Base-by-base conservation (phyloP, 1,140 invertebrate species). In the Conopomorpha cramerella region DNA sequence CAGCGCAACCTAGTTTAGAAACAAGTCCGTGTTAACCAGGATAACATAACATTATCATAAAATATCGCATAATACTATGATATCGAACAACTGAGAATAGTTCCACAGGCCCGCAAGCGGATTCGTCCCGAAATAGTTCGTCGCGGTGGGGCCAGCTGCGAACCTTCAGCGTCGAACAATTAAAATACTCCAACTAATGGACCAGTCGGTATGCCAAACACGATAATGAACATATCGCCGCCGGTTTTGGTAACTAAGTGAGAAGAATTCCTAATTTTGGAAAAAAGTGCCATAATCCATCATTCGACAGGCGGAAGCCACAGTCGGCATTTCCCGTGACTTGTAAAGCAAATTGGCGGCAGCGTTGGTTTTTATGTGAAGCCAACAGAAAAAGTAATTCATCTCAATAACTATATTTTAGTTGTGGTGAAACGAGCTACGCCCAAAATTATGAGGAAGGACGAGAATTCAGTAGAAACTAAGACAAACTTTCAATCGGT, bases 171-270 rank as follows among this genome's bases (percentile, higher is more conserved):
- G 45, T 39, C 45, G 42, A 56, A 73, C 70, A 74, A 74, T 74
- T 74, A 74, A 74, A 74, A 74, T 74, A 71, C n/a, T 74, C 70
- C 54, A 55, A 48, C 70, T 74, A 74, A 74, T 74, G 70, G 68
- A 74, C 45, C 57, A 49, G 47, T 43, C 48, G 60, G 66, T 65
- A 71, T 74, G 46, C 43, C 36, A 56, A 61, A 36, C 43, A 70
- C 47, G 66, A 59, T 74, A 65, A 73, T 71, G 66, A 71, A 74
- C 60, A 74, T 68, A 66, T 74, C 56, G 54, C 44, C 45, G 48
- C 46, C 48, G 49, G 55, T 53, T 56, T 42, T 51, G 56, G 55
- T 56, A 58, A 60, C 39, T 33, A 43, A 35, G 34, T 34, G 25
- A 40, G 42, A 47, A 45, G 46, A 55, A 52, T 57, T 57, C 51